Evolutionary conservation across 2,888 invertebrate genomes (phyloP), one percentile per base, ranked within the genome.

Genomic region (Alloplasta piceator): DNA sequence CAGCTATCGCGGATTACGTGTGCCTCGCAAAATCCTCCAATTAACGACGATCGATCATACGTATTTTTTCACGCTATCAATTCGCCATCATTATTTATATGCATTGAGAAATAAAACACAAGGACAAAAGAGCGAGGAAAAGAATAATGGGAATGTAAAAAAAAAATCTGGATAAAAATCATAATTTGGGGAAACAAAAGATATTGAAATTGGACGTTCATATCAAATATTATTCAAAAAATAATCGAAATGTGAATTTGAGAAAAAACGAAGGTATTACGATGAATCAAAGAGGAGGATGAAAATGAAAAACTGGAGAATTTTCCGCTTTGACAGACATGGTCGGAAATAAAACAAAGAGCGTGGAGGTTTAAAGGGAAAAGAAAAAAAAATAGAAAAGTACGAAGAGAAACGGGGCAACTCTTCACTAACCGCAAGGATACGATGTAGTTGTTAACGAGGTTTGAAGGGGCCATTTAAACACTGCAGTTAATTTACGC

Each of bases 391-490:
- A 73, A 55, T 48, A 66, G 66, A 38, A 46, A 50, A 16, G 36
- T 12, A 43, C 4, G 55, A 10, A 10, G n/a, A 10, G 9, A 9
- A n/a, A 60, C 7, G 55, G 61, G 46, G 39, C 52, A 52, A 36
- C 41, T n/a, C 58, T 55, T 71, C 48, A 67, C 46, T 26, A 72
- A 61, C 72, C 72, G 36, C 75, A 72, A 72, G 71, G 67, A 76
- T 72, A 66, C 46, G 61, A 76, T 76, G 76, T 80, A 72, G 76
- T 76, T 80, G 80, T 80, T 80, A 82, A 82, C 75, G 71, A 82
- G 75, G 71, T 82, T 75, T 75, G 70, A 82, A 80, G 77, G 78
- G 77, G 76, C 73, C 72, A 82, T 82, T 78, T 82, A 82, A 82
- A 78, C 80, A 80, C 80, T 80, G 72, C 80, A 80, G 80, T 76